These are phyloP conservation scores for Aurelia coerulea DNA, from an alignment of 30 jellyfish, hydroid and myxozoan genomes.

Conservation along the genomic window DNA sequence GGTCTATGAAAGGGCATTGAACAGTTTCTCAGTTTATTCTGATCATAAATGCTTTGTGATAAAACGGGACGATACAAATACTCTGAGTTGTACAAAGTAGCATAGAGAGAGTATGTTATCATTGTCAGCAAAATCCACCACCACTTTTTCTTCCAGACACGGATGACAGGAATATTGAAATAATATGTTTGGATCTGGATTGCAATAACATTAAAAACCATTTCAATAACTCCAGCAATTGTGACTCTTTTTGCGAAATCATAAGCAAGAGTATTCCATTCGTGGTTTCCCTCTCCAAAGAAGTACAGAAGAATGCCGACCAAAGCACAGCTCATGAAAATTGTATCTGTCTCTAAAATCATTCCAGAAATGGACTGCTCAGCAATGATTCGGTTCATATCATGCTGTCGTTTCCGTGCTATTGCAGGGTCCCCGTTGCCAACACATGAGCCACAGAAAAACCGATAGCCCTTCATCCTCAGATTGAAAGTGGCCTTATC, in stretches of 20 bases:
- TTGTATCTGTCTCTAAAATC: conserved; percentile 57
- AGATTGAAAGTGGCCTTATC: conserved; percentile 40
- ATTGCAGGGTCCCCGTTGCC: conserved; percentile 11
- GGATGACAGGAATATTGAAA: conserved; percentile 60
- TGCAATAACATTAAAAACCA: conserved; percentile 24
- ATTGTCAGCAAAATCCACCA: conserved; percentile 32
- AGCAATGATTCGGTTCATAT: conserved; percentile 56
- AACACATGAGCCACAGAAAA: conserved; percentile 51
- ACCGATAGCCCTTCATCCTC: conserved; percentile 21
- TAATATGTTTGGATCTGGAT: conserved; percentile 51
- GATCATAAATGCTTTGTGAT: conserved; percentile 14
- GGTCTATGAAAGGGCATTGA: background rate
- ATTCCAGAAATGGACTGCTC: conserved; percentile 60
- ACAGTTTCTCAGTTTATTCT: conserved; percentile 11
- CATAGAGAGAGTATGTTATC: conserved; percentile 23
- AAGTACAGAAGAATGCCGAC: conserved; percentile 28
- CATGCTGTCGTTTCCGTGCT: background rate
- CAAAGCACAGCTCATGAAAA: conserved; percentile 59
- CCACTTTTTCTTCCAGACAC: conserved; percentile 65
- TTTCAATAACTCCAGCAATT: conserved; percentile 34
- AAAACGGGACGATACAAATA: conserved; percentile 41
- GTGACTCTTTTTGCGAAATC: conserved; percentile 18
- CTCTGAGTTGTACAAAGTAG: conserved; percentile 54
- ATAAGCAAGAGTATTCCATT: background rate
- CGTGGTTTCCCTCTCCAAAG: conserved; percentile 21